Evolutionary conservation across 2,888 invertebrate species (phyloP), one percentile per base, ranked within the genome.

Genomic region (Lasioglossum zephyrum): DNA sequence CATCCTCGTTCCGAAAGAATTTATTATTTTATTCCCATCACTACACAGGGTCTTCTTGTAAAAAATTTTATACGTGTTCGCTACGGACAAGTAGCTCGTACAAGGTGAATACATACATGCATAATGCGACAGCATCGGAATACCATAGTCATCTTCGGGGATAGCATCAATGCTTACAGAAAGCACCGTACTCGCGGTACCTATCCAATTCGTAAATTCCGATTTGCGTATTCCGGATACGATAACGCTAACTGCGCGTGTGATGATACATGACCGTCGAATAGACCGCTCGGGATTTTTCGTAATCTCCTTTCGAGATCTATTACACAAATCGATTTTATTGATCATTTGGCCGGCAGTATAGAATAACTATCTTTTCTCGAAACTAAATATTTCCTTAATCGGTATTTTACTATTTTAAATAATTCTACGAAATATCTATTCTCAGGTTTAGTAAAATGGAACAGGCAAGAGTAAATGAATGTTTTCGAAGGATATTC

Each of bases 161-260:
- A 66, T 47, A n/a, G 53, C 22, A 57, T 22, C 22, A 36, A n/a
- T 26, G 44, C 49, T 79, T 22, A 57, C 31, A 36, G 79, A 39
- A 73, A 36, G 41, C 39, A 36, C 39, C 39, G 44, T 22, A 22
- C 16, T 16, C 41, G 69, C 31, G 47, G 39, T 53, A 16, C 39
- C 18, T 39, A 31, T 70, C 83, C 41, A 63, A 77, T 84, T 84
- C 84, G 78, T 84, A 84, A 84, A 84, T 84, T 84, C 74, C 53
- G 84, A 84, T 84, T 84, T 76, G 53, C 39, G 44, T 84, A 66
- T 78, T 78, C 63, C 72, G 84, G 72, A 83, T 75, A 26, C 84
- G 84, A 84, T 84, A 78, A 84, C 66, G 74, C 31, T n/a, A 70
- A 63, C 70, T 31, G 60, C 31, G 9, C 39, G 31, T 36, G 5